Base-by-base conservation (phyloP, 2,797 vertebrate species). In the Malacoraja senta region DNA sequence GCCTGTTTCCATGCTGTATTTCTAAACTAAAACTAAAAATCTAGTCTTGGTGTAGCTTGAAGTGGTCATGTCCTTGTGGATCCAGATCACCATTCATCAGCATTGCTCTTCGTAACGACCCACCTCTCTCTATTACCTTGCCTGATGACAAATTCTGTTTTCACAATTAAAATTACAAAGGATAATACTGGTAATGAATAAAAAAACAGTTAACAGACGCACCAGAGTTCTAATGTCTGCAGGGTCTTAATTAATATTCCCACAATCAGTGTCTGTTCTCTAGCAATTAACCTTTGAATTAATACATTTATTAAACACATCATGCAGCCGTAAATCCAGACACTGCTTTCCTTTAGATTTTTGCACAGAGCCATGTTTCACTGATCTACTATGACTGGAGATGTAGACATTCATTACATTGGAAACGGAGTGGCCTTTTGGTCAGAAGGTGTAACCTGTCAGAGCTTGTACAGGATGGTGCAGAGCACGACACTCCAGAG, bases 221-320 rank as follows among this genome's bases (percentile, higher is more conserved):
- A 35, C 15, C 83, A 63, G 58, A 32, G 15, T 63, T 21, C 6
- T 17, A 61, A 17, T 61, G 83, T n/a, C 58, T n/a, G 58, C n/a
- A 32, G 29, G n/a, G 10, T 65, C 13, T 65, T 88, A 88, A 88
- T 88, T 88, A n/a, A 88, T 88, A 35, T 35, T 32, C 61, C n/a
- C 61, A 68, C 84, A 68, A 65, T 88, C 29, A 88, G 15, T 68
- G 63, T 88, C 84, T 88, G 61, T 32, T 32, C 84, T 88, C n/a
- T 9, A 88, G n/a, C 63, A 68, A 35, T 68, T 88, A 35, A 88
- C n/a, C n/a, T 88, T 19, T 68, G n/a, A 38, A 88, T 88, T 61
- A 88, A 29, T 35, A 65, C 8, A 17, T 68, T 88, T 68, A 88
- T 63, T 65, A 32, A 68, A 35, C 17, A 68, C 7, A 32, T 68